These are phyloP conservation scores for Myiopsitta monachus DNA, from an alignment of 2,113 vertebrate genomes.

Conservation along the genomic window DNA sequence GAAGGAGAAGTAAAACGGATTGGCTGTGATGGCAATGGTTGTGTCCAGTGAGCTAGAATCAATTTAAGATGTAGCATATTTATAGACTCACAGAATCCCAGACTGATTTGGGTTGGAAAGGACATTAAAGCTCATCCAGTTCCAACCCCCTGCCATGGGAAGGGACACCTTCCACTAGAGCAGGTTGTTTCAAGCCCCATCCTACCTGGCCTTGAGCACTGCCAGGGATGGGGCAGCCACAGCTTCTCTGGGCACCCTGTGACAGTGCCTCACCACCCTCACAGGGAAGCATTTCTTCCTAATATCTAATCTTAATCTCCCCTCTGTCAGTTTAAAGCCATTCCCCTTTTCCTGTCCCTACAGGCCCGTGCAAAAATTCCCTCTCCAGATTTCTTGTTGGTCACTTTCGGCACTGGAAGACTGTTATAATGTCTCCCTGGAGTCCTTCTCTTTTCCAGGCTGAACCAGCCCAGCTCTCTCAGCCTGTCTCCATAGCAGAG, in stretches of 20 bases:
- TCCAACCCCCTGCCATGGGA: not conserved
- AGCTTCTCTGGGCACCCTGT: not conserved
- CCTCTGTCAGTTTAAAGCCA: not conserved
- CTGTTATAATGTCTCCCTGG: not conserved
- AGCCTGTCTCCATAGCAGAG: not conserved
- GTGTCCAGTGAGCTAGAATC: not conserved
- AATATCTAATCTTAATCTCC: accelerated
- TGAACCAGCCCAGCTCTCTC: not conserved
- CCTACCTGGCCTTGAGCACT: not conserved
- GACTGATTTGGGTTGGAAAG: not conserved
- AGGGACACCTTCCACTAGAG: not conserved
- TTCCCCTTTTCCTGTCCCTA: not conserved
- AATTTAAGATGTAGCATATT: not conserved
- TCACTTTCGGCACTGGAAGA: not conserved
- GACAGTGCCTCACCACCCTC: not conserved
- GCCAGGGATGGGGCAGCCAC: not conserved
- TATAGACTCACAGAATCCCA: not conserved
- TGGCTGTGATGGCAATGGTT: not conserved
- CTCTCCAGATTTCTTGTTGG: not conserved
- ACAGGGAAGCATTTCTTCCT: not conserved
- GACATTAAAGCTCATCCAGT: not conserved
- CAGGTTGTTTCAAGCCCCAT: not conserved
- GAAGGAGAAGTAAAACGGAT: not conserved
- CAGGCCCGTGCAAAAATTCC: not conserved
- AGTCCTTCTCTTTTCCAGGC: not conserved